Evolutionary conservation across 1,140 invertebrate species (phyloP), one percentile per base, ranked within the genome.

Genomic region (Philaenus spumarius): DNA sequence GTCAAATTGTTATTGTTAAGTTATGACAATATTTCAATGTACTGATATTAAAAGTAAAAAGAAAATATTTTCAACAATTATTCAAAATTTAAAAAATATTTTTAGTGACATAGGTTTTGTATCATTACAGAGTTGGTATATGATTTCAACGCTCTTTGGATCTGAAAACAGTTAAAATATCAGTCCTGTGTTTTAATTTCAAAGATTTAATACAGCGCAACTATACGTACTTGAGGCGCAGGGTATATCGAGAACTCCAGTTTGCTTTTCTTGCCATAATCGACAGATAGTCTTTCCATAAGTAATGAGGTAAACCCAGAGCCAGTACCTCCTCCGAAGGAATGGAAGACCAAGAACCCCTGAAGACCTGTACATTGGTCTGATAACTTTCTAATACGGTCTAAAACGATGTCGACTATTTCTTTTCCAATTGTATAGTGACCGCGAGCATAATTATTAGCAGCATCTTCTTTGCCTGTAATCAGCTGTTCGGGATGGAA

Each of bases 341-440:
- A 89, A 73, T 93, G 90, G 73, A 93, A 94, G 63, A 94, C 87
- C 12, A 95, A 77, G 73, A 94, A 94, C 15, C 91, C 91, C 72
- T 94, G 90, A 2, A 86, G 75, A 23, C 90, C 89, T 42, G 86
- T 87, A 73, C 91, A 94, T 73, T 91, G 87, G 69, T 94, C 91
- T 11, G 89, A 85, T 55, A 90, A 74, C 72, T 90, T 89, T 37
- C 87, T 78, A 58, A 90, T 84, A 50, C 83, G 75, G 69, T 92
- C 89, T 59, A 91, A 68, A 2, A 91, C 89, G 17, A 87, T 68
- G 64, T 91, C 88, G 6, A 93, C 85, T 66, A 90, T 86, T 75
- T 90, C 90, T 75, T 90, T 93, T 61, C 90, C 90, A 69, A 93
- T 90, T 58, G 91, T 94, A 78, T 94, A 94, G 75, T 93, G 90